Conservation (phyloP, 2,888 invertebrate species). For the Copidosoma aretas region DNA sequence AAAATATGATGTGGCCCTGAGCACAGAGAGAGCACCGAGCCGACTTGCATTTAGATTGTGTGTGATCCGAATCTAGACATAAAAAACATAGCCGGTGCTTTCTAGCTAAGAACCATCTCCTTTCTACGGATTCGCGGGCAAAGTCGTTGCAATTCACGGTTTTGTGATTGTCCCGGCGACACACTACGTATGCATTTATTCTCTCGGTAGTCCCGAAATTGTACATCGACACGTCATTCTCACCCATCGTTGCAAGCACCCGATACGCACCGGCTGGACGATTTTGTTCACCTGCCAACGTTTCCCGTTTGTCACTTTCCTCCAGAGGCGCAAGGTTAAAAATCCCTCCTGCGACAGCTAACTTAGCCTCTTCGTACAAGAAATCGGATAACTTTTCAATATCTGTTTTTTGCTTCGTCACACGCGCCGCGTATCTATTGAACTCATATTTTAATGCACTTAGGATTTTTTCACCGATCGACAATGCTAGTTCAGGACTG, state of each 20-base stretch:
- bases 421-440: background rate
- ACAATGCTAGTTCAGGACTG: background rate
- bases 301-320: no score
- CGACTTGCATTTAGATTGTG: background rate
- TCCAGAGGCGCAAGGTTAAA: background rate
- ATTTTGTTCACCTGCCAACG: no score
- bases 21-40: no score
- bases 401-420: background rate
- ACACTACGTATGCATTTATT: background rate
- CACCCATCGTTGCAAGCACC: no score
- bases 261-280: no score
- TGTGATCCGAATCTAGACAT: background rate
- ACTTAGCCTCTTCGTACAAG: background rate
- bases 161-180: background rate
- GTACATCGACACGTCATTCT: no score
- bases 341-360: background rate
- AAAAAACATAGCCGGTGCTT: background rate
- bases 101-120: background rate
- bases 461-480: background rate
- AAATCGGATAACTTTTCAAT: conserved; percentile 10
- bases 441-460: background rate
- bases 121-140: background rate
- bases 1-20: no score
- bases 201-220: no score
- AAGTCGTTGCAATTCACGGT: background rate